Percentiles rank a stretch among this genome's conserved stretches.
Conservation (phyloP, 2,113 vertebrate genomes). For the Psephotus haematonotus region DNA sequence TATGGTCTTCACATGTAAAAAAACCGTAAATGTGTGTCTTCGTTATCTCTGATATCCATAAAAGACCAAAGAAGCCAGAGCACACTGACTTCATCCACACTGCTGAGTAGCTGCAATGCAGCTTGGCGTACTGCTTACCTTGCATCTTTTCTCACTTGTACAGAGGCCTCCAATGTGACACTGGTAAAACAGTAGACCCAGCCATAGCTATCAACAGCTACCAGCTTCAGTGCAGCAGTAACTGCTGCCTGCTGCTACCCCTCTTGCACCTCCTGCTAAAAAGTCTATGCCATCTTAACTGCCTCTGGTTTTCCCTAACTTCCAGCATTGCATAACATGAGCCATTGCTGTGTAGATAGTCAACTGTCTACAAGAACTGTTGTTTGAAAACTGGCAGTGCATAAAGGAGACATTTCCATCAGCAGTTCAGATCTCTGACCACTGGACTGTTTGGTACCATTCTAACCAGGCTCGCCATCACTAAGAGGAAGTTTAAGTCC, state of each 20-base stretch:
- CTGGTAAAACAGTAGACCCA: not conserved
- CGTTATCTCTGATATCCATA: not conserved
- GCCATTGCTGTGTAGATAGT: not conserved
- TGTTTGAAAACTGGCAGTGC: not conserved
- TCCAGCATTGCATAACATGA: not conserved
- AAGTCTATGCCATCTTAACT: not conserved
- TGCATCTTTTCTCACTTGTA: not conserved
- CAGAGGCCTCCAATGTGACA: not conserved
- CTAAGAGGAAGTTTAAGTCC: not conserved
- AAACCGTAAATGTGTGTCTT: not conserved
- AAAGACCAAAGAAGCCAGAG: not conserved
- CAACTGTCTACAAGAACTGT: not conserved
- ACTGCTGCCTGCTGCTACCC: not conserved
- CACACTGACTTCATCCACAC: not conserved
- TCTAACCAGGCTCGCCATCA: not conserved
- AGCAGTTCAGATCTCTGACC: not conserved
- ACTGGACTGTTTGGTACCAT: not conserved
- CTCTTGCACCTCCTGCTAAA: not conserved
- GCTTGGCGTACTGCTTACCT: not conserved
- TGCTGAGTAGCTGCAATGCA: not conserved
- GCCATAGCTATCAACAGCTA: too few species aligned
- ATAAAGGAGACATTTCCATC: not conserved
- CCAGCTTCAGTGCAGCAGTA: not conserved
- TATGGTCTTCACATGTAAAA: not conserved
- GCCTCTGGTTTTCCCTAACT: not conserved